Percentiles rank a stretch among this genome's conserved stretches.
These are phyloP conservation scores for Lathamus discolor DNA, from an alignment of 2,113 vertebrate genomes.

Conservation along the genomic window DNA sequence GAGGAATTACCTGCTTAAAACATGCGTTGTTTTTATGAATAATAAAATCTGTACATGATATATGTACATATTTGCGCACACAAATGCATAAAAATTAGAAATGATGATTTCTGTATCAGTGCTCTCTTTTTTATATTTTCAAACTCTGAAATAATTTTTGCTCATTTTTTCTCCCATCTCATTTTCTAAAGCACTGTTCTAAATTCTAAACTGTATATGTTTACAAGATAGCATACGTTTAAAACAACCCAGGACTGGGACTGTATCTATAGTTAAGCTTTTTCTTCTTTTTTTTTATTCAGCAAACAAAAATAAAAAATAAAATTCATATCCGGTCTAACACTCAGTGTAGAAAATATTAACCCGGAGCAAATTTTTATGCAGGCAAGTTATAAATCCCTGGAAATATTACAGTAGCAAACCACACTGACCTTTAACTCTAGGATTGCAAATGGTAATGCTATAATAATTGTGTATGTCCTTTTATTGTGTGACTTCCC, in stretches of 20 bases:
- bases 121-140: background rate
- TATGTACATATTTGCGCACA: background rate
- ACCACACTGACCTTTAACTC: constrained; percentile 64
- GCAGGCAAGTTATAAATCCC: constrained; percentile 51
- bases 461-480: constrained; percentile 69
- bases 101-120: background rate
- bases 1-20: background rate
- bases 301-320: constrained; percentile 10
- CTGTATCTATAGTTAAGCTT: background rate
- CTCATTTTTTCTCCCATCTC: background rate
- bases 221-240: background rate
- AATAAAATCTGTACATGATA: background rate
- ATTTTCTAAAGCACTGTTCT: background rate
- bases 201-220: background rate
- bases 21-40: background rate
- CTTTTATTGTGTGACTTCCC: constrained; percentile 54
- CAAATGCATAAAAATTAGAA: background rate
- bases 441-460: constrained; percentile 62
- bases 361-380: constrained; percentile 28
- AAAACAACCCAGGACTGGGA: background rate
- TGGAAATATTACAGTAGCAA: constrained; percentile 61
- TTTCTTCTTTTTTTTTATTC: background rate
- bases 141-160: background rate
- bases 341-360: constrained; percentile 1
- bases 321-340: constrained; percentile 2